Base-by-base conservation (phyloP, 2,888 invertebrate species). In the Anaspis maculata region DNA sequence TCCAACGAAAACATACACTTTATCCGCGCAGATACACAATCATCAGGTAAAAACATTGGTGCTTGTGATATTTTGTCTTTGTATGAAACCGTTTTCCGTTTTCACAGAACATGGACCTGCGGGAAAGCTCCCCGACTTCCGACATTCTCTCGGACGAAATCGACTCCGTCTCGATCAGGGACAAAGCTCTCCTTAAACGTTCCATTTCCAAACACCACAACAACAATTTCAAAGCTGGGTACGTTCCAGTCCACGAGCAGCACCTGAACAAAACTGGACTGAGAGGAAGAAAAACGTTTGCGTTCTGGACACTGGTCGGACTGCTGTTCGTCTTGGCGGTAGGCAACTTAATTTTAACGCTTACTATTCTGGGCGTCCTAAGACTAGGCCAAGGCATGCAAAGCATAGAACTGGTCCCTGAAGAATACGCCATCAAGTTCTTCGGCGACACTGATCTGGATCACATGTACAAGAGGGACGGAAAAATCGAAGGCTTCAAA, bases 331-430 rank as follows among this genome's bases (percentile, higher is more conserved):
- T 85, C 4, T 62, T 90, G 12, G 84, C 85, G 0, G 71, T 86
- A 24, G 86, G 85, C 7, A 89, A 90, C 67, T 70, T 89, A 30
- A 67, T 86, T 22, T 65, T 90, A 2, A 90, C 88, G 0, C 72
- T 88, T 23, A 82, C 83, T 0, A 84, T 91, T 31, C 72, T 89
- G 34, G 81, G 83, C 4, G 88, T 90, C 0, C 61, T 91, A 25
- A 70, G 83, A 36, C 71, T 91, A 37, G 87, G 87, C 0, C 78
- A 78, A 57, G 88, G 88, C 4, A 82, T 90, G 76, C 84, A 89
- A 55, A 84, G 85, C 73, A 53, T 91, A 64, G 90, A 91, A 62
- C 72, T 89, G 27, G 74, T 88, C 36, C 76, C 80, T 1, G 80
- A 83, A 31, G 76, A 79, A 39, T 75, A 77, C 39, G 71, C 83